Evolutionary conservation across 2,888 invertebrate species (phyloP).

Genomic region (Latheticus oryzae): DNA sequence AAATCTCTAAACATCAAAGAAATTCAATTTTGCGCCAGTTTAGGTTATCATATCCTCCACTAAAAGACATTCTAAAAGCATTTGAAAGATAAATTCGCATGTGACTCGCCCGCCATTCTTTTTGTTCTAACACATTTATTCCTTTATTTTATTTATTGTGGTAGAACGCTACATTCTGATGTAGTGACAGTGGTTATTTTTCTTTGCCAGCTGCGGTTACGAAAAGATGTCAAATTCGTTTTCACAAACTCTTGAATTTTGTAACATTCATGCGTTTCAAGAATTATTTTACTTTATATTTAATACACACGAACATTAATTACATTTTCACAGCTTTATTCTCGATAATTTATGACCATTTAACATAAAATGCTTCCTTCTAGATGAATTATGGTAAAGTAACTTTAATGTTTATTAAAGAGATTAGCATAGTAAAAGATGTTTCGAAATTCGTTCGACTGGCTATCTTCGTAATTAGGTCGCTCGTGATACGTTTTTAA

Average conservation of each 20-base stretch:
- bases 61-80: slow-evolving; percentile 4
- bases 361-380: slow-evolving; percentile 4
- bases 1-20: slow-evolving; percentile 1
- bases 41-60: not conserved
- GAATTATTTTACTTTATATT: not conserved
- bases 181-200: slow-evolving; percentile 1
- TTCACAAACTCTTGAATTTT: too few relatives aligned
- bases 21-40: slow-evolving; percentile 4
- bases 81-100: slow-evolving; percentile 9
- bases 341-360: slow-evolving; percentile 1
- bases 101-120: slow-evolving; percentile 4
- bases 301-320: not conserved
- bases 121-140: not conserved
- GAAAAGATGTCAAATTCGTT: not conserved
- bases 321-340: not conserved
- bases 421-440: slow-evolving; percentile 12
- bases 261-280: too few relatives aligned
- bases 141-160: slow-evolving; percentile 7
- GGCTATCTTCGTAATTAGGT: slow-evolving; percentile 14
- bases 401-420: not conserved
- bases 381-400: not conserved
- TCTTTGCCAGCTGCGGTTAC: not conserved
- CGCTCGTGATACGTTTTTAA: slow-evolving; percentile 31
- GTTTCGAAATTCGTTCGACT: not conserved
- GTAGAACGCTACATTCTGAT: slow-evolving; percentile 3